Base-by-base conservation (phyloP, 2,888 invertebrate genomes). In the Drosophila cognata region DNA sequence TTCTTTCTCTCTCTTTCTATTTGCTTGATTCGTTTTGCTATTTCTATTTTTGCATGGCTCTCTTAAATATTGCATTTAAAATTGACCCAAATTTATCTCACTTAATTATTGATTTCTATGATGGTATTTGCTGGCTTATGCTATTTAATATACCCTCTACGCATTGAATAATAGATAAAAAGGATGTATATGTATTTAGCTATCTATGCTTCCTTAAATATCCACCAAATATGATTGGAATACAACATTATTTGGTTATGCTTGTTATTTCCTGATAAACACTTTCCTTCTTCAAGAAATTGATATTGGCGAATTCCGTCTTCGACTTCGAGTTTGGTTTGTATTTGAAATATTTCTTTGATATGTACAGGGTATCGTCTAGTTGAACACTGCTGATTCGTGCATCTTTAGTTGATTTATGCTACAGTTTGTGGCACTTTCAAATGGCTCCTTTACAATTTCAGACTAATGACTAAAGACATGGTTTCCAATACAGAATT, bases 41-140 rank as follows among this genome's bases (percentile, higher is more conserved):
- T 35, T 53, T 41, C 11, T 41, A 53, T 51, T 29, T 50, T 62
- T 65, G 21, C 25, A 21, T 51, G 43, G 16, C 41, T 66, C 18
- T 52, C 59, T 56, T 59, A 72, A 72, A 67, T 55, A 71, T 71
- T 74, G 48, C 60, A 71, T 67, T 73, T 58, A 38, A 77, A 77
- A 71, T 75, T 73, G 73, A 78, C 71, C 64, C 18, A 48, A 69
- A 81, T 81, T 59, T 41, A 72, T 63, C 72, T 84, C 74, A 76
- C 72, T 81, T 76, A 69, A 71, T 69, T 60, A 56, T 74, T 73
- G 61, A 51, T 68, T 78, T 77, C 63, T 60, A 56, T 74, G 69
- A 71, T 73, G 69, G 58, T 64, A 56, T 64, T 71, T 61, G 56
- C 38, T 61, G 59, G 31, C 41, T 64, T 67, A 33, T 46, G 25